Conservation (phyloP, 2,888 invertebrate species). For the Myopa testacea region DNA sequence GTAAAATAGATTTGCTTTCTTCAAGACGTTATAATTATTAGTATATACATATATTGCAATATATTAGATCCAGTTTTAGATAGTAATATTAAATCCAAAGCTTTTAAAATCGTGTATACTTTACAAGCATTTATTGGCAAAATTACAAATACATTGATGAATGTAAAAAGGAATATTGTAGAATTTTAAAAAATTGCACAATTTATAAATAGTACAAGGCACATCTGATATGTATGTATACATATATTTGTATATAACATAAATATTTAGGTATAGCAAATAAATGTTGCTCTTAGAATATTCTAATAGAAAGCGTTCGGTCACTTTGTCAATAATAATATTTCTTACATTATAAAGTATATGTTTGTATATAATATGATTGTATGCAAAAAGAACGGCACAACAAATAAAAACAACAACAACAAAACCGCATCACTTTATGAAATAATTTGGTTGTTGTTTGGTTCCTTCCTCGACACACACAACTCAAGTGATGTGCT, state of each 20-base stretch:
- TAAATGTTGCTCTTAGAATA: background rate
- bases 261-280: background rate
- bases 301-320: background rate
- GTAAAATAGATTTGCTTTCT: too few species aligned
- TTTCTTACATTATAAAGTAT: background rate
- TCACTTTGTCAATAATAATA: background rate
- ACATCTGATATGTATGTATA: constrained; percentile 38
- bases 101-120: too few species aligned
- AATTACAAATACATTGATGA: constrained; percentile 20
- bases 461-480: background rate
- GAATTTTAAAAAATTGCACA: constrained; percentile 27
- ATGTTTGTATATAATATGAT: too few species aligned
- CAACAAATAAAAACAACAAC: background rate
- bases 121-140: background rate
- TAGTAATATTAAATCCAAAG: too few species aligned
- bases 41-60: too few species aligned
- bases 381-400: too few species aligned
- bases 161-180: constrained; percentile 20
- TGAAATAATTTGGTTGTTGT: background rate
- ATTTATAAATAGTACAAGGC: constrained; percentile 41
- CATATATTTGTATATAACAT: background rate
- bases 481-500: constrained; percentile 70
- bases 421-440: background rate
- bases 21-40: too few species aligned
- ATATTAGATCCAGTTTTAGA: too few species aligned